These are phyloP conservation scores for Porites australiensis DNA, from an alignment of 64 coral and sea anemone species.

Conservation along the genomic window DNA sequence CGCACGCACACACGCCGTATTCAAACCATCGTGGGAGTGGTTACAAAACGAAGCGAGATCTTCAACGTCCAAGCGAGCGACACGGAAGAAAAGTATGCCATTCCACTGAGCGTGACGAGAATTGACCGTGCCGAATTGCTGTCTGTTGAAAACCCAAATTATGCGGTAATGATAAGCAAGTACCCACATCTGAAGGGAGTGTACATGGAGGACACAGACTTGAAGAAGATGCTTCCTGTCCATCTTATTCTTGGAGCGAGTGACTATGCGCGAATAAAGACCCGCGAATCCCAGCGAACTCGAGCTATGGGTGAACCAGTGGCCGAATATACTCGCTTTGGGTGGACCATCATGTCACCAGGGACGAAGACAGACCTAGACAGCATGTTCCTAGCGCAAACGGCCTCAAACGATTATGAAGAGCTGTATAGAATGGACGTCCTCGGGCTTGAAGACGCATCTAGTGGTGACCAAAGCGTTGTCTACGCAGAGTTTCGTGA, in stretches of 20 bases:
- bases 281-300: not conserved
- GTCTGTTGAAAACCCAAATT: conserved; percentile 22
- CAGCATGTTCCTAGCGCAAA: not conserved
- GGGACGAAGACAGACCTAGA: conserved; percentile 20
- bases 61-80: conserved; percentile 25
- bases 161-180: not conserved
- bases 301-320: conserved; percentile 33
- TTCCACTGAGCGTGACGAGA: conserved; percentile 18
- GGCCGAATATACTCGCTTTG: conserved; percentile 45
- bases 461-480: conserved; percentile 11
- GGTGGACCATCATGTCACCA: conserved; percentile 63
- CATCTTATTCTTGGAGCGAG: conserved; percentile 8
- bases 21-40: conserved; percentile 22
- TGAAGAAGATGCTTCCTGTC: not conserved
- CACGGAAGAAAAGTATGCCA: conserved; percentile 7
- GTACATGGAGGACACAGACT: not conserved
- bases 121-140: not conserved
- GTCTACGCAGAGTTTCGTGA: conserved; percentile 59
- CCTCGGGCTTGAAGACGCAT: conserved; percentile 43
- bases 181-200: conserved; percentile 16
- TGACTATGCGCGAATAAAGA: conserved; percentile 27
- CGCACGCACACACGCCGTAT: conserved; percentile 1
- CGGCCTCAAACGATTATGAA: conserved; percentile 27
- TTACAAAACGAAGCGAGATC: conserved; percentile 15
- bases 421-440: conserved; percentile 59